phyloP scores from a whole-genome alignment of 92 coral and sea anemone genomes.

The Epizoanthus illoricatus region DNA sequence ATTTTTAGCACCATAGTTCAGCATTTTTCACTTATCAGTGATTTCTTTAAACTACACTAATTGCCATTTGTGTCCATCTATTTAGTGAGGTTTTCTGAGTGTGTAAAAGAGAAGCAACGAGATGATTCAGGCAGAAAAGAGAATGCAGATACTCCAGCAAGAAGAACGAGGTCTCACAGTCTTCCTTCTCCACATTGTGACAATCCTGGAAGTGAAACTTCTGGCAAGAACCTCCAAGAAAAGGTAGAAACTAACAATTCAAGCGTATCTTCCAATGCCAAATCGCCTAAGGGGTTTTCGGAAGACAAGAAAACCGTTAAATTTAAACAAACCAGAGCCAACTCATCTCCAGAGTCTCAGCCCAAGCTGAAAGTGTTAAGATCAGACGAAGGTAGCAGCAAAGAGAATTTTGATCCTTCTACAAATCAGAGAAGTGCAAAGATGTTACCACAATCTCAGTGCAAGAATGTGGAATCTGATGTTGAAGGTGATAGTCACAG shows the following conservation, averaged over 20 bases:
- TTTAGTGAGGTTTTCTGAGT: conserved; percentile 1
- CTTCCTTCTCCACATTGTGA: neutral
- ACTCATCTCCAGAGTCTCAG: neutral
- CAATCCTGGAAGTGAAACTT: too few relatives aligned
- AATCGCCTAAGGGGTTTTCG: neutral
- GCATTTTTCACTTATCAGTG: too few relatives aligned
- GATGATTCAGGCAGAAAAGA: neutral
- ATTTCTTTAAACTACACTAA: neutral
- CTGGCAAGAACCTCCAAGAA: neutral
- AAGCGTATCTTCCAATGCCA: neutral
- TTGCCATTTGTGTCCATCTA: neutral
- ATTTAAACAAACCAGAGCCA: neutral
- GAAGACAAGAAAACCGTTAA: neutral
- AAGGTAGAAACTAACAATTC: neutral
- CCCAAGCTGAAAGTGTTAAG: neutral
- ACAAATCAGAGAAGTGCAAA: conserved; percentile 7
- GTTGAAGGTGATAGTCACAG: neutral
- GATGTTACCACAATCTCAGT: neutral
- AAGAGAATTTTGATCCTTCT: conserved; percentile 44
- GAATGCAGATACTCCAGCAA: neutral
- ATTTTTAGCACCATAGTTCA: too few relatives aligned
- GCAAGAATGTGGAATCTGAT: neutral
- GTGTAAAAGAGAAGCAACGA: neutral
- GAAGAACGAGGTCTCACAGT: conserved; percentile 15
- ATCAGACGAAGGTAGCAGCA: conserved; percentile 46